Percentiles rank a stretch among this genome's conserved stretches.
These are phyloP conservation scores for Malurus elegans DNA, from an alignment of 2,113 vertebrate genomes.

Conservation along the genomic window DNA sequence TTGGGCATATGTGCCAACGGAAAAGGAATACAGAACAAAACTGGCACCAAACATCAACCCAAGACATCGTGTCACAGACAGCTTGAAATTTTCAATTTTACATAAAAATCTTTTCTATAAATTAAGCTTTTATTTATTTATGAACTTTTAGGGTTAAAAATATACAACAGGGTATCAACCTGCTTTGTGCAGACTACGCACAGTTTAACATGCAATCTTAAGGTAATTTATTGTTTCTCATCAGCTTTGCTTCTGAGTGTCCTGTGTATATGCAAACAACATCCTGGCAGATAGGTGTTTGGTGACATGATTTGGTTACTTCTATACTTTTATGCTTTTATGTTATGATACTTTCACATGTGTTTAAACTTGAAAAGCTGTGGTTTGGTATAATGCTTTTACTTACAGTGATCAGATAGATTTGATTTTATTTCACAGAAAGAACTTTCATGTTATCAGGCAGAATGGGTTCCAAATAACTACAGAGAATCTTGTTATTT, in stretches of 20 bases:
- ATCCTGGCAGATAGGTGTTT: background rate
- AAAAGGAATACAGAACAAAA: too few species aligned
- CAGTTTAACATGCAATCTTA: background rate
- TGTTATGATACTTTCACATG: background rate
- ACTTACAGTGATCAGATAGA: background rate
- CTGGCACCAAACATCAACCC: too few species aligned
- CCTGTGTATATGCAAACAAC: background rate
- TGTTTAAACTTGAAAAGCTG: background rate
- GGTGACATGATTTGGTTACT: background rate
- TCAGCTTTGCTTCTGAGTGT: background rate
- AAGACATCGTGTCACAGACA: too few species aligned
- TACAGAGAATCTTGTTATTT: background rate
- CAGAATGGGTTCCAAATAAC: background rate
- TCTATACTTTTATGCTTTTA: background rate
- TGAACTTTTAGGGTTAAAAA: background rate
- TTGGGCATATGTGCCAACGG: too few species aligned
- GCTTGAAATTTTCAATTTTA: background rate
- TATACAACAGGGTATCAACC: background rate
- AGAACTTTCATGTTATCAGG: background rate
- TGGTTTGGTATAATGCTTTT: background rate
- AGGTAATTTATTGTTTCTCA: background rate
- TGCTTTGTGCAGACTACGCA: background rate
- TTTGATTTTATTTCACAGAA: background rate
- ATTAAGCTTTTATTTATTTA: background rate
- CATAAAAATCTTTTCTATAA: background rate